Base-by-base conservation (phyloP, 2,113 vertebrate species). In the Ia io region DNA sequence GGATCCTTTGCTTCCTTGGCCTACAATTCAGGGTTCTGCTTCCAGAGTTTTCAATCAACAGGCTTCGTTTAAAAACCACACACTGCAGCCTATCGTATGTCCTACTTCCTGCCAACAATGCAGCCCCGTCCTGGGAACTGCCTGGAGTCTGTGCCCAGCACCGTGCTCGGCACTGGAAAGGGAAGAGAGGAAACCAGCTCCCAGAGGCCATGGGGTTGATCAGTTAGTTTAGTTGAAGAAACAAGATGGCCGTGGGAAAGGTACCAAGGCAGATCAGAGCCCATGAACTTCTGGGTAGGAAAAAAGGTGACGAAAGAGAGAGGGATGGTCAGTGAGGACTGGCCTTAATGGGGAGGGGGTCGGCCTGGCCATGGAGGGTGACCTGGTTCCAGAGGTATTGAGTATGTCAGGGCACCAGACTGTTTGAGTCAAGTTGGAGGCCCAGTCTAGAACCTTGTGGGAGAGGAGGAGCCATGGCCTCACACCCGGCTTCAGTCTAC, bases 371-470 rank as follows among this genome's bases (percentile, higher is more conserved):
- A n/a, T n/a, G 87, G n/a, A 95, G 49, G 42, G 95, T 2, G 35
- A 93, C 74, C 32, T 95, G 96, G 5, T n/a, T 97, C 88, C 0
- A 35, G 40, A 30, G 37, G 82, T 10, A 32, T 56, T 7, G 90
- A 84, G 25, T 56, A 91, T 63, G 37, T 69, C 67, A 82, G 40
- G 9, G 65, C 74, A 20, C 65, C 88, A 6, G 95, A 85, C 73
- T 9, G 85, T 96, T 8, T 92, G 96, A 30, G 91, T 78, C 13
- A 79, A 85, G n/a, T 53, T 92, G 11, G 97, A 86, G 37, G 92
- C 61, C 78, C 93, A 73, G 25, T 93, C 67, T 32, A 96, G 95
- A 74, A 93, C 95, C 98, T 87, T 12, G 78, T 56, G 73, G 63
- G 56, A 84, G 70, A 53, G 25, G 67, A 91, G 78, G 17, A 76